Evolutionary conservation across 1,140 invertebrate genomes (phyloP).

Genomic region (Galleria mellonella): DNA sequence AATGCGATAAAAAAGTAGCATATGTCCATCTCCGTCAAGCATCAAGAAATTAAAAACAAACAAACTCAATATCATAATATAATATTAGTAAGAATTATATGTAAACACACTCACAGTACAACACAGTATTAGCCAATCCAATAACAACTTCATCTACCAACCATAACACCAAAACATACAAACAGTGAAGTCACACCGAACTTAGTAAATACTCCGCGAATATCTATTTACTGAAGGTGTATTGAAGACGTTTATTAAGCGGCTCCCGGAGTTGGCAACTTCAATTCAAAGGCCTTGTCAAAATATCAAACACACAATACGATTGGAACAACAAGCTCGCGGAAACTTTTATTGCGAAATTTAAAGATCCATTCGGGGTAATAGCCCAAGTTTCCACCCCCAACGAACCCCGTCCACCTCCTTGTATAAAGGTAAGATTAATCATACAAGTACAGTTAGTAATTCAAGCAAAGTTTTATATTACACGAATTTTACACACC

Average conservation of each 20-base stretch:
- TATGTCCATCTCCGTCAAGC: too few species aligned
- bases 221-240: background rate
- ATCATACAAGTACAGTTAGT: constrained; percentile 1
- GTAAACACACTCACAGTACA: too few species aligned
- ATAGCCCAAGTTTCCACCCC: constrained; percentile 1
- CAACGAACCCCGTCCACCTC: background rate
- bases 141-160: too few species aligned
- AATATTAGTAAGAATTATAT: too few species aligned
- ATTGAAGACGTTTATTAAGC: constrained; percentile 1
- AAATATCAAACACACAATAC: constrained; percentile 3
- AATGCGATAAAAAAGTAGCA: too few species aligned
- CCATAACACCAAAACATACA: too few species aligned
- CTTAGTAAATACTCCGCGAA: too few species aligned
- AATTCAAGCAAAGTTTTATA: constrained; percentile 6
- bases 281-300: background rate
- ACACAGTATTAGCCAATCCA: too few species aligned
- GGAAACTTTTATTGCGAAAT: constrained; percentile 4
- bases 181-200: too few species aligned
- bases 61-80: too few species aligned
- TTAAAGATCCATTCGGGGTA: constrained; percentile 1
- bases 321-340: background rate
- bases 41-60: too few species aligned
- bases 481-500: constrained; percentile 4
- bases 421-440: background rate
- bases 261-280: background rate